These are phyloP conservation scores for Heliconius hermathena DNA, from an alignment of 1,140 invertebrate species.

Conservation along the genomic window DNA sequence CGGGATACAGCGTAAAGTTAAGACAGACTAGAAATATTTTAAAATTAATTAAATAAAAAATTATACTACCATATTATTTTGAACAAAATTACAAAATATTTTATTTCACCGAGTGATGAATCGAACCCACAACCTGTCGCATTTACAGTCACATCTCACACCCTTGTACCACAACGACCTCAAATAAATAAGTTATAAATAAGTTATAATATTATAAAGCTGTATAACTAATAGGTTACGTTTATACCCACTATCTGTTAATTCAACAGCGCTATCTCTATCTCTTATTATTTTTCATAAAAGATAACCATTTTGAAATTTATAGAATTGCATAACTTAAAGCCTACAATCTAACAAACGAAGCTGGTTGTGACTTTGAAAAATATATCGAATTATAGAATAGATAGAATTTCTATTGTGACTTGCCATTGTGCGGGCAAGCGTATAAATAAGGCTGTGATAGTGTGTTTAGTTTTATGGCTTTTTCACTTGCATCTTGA, in stretches of 20 bases:
- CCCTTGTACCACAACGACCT: too few species aligned
- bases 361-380: conserved; percentile 47
- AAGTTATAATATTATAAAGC: background rate
- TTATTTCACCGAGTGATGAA: too few species aligned
- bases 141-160: too few species aligned
- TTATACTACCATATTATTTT: too few species aligned
- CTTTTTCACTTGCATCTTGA: conserved; percentile 33
- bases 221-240: conserved; percentile 19
- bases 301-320: conserved; percentile 46
- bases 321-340: conserved; percentile 53
- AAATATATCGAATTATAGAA: conserved; percentile 51
- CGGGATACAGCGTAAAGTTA: too few species aligned
- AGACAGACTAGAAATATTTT: too few species aligned
- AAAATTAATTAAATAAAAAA: too few species aligned
- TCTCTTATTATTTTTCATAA: conserved; percentile 54
- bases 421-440: conserved; percentile 37
- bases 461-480: conserved; percentile 28
- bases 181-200: background rate
- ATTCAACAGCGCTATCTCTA: conserved; percentile 46
- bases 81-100: too few species aligned
- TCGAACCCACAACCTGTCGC: too few species aligned
- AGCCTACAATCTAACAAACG: conserved; percentile 41
- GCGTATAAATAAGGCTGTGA: conserved; percentile 42
- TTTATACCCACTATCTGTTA: conserved; percentile 4
- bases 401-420: conserved; percentile 42